phyloP scores from a whole-genome alignment of 2,797 vertebrate species.

The Enteromius trimaculatus region DNA sequence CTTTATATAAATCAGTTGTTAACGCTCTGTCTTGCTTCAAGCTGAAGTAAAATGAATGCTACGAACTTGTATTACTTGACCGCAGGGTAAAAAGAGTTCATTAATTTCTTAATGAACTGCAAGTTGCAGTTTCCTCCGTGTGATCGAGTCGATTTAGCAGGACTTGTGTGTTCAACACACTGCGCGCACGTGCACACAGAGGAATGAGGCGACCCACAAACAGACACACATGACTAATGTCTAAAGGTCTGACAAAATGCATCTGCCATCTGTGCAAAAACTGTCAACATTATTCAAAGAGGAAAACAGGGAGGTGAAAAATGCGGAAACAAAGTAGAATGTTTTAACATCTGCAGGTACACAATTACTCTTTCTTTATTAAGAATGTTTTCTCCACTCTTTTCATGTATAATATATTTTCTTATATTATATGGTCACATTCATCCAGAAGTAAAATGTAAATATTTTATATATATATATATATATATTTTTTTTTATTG shows the following conservation, averaged over 20 bases:
- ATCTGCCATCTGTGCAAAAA: slow-evolving; percentile 51
- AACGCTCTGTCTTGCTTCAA: not conserved
- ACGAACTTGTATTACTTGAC: slow-evolving; percentile 13
- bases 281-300: slow-evolving; percentile 48
- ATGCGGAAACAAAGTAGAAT: slow-evolving; percentile 13
- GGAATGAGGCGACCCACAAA: not conserved
- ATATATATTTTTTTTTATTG: not conserved
- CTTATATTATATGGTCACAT: not conserved
- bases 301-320: not conserved
- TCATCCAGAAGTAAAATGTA: not conserved
- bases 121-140: slow-evolving; percentile 6
- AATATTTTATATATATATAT: not conserved
- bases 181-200: not conserved
- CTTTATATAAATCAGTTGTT: not conserved
- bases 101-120: slow-evolving; percentile 37
- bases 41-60: slow-evolving; percentile 14
- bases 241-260: slow-evolving; percentile 46
- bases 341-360: not conserved
- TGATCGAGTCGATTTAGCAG: slow-evolving; percentile 25
- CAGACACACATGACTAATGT: slow-evolving; percentile 29
- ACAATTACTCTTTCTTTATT: not conserved
- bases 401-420: not conserved
- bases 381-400: not conserved
- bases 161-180: slow-evolving; percentile 10
- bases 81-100: slow-evolving; percentile 17